These are phyloP conservation scores for Crotophaga sulcirostris DNA, from an alignment of 2,113 vertebrate species.

Conservation along the genomic window DNA sequence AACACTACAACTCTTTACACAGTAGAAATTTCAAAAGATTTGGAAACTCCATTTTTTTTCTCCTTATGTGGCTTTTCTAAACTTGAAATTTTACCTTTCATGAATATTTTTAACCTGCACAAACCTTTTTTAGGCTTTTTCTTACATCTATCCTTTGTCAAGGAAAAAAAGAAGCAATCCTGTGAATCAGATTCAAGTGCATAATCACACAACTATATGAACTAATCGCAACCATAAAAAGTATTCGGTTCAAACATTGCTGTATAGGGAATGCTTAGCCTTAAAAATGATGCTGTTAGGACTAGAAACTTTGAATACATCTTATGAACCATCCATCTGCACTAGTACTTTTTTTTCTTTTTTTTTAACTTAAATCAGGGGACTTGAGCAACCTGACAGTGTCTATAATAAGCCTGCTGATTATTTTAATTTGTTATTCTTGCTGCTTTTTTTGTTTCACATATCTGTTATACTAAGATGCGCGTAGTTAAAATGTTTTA, in stretches of 20 bases:
- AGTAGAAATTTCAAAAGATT: slow-evolving; percentile 28
- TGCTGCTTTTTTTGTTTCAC: neutral
- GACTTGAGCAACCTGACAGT: neutral
- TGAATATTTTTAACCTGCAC: slow-evolving; percentile 26
- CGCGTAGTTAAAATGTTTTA: neutral
- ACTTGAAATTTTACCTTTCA: slow-evolving; percentile 13
- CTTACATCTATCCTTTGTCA: slow-evolving; percentile 31
- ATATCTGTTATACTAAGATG: neutral
- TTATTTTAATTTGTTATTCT: neutral
- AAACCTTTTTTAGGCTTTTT: slow-evolving; percentile 18
- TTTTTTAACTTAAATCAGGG: neutral
- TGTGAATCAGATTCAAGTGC: slow-evolving; percentile 59
- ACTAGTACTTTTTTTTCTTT: neutral
- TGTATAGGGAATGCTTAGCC: slow-evolving; percentile 41
- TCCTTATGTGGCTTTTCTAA: neutral
- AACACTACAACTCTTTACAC: slow-evolving; percentile 32
- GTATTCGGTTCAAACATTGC: slow-evolving; percentile 38
- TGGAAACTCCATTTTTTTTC: neutral
- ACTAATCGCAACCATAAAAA: slow-evolving; percentile 52
- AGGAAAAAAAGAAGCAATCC: slow-evolving; percentile 30
- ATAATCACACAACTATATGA: slow-evolving; percentile 35
- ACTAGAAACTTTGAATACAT: slow-evolving; percentile 38
- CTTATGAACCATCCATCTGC: slow-evolving; percentile 29
- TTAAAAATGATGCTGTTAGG: slow-evolving; percentile 58
- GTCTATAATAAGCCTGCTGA: neutral